These are phyloP conservation scores for Stichodactyla mertensii DNA, from an alignment of 64 coral and sea anemone genomes.

Conservation along the genomic window DNA sequence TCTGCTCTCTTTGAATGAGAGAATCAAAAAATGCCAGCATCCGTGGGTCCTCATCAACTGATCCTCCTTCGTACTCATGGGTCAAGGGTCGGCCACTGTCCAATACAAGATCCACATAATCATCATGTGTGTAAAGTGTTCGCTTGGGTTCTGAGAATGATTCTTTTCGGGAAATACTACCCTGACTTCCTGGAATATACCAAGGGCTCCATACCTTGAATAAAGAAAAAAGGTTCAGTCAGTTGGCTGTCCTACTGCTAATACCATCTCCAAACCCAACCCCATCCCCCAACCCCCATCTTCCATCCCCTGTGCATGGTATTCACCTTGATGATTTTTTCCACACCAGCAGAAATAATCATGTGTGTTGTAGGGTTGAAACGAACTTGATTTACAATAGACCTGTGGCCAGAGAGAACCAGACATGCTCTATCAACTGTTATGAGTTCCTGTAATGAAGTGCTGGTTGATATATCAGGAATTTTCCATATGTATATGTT, in stretches of 20 bases:
- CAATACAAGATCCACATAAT: constrained; percentile 66
- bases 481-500: constrained; percentile 93
- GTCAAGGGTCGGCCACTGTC: constrained; percentile 68
- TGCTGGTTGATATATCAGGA: constrained; percentile 32
- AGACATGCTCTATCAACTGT: constrained; percentile 65
- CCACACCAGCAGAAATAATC: constrained; percentile 89
- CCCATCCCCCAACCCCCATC: no score
- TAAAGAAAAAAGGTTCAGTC: neutral
- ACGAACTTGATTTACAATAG: constrained; percentile 98
- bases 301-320: no score
- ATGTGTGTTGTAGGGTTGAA: constrained; percentile 77
- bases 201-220: constrained; percentile 93
- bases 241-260: neutral
- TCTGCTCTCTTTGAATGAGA: constrained; percentile 68
- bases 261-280: no score
- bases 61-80: constrained; percentile 76
- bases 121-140: constrained; percentile 71
- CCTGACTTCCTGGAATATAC: neutral
- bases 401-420: constrained; percentile 72
- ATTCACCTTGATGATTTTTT: constrained; percentile 96
- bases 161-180: neutral
- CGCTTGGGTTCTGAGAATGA: neutral
- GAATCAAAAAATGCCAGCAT: constrained; percentile 97
- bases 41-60: constrained; percentile 75
- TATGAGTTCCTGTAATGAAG: neutral